Percentiles rank a stretch among this genome's conserved stretches.
These are phyloP conservation scores for Aplidium turbinatum DNA, from an alignment of 23 tunicate genomes.

Conservation along the genomic window DNA sequence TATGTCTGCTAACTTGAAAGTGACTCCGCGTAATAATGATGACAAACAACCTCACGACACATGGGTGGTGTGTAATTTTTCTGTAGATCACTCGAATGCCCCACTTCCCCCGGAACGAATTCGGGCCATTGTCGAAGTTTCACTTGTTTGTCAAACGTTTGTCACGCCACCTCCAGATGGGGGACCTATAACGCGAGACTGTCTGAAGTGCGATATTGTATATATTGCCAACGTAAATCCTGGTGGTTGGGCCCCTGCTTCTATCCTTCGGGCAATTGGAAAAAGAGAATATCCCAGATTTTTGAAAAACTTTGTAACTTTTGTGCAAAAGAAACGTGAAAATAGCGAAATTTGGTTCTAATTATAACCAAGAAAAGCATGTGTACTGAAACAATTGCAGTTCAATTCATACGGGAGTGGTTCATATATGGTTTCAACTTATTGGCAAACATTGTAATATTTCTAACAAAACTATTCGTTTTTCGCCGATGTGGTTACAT, in stretches of 20 bases:
- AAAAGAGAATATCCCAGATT: conserved; percentile 92
- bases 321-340: conserved; percentile 69
- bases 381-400: too few relatives aligned
- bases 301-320: conserved; percentile 62
- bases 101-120: conserved; percentile 43
- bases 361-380: too few relatives aligned
- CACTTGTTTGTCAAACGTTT: conserved; percentile 78
- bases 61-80: conserved; percentile 83
- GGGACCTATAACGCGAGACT: conserved; percentile 40
- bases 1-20: conserved; percentile 58
- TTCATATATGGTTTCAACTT: too few relatives aligned
- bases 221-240: conserved; percentile 88
- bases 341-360: conserved; percentile 57
- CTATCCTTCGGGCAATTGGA: conserved; percentile 56
- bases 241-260: conserved; percentile 92
- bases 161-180: conserved; percentile 60
- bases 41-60: conserved; percentile 56
- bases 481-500: too few relatives aligned
- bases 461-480: too few relatives aligned
- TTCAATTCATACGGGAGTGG: too few relatives aligned
- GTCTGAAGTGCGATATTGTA: conserved; percentile 75
- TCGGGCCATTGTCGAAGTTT: conserved; percentile 70
- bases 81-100: conserved; percentile 60
- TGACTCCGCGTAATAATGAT: conserved; percentile 21
- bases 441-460: too few relatives aligned